A percentile compares a stretch with the other conserved stretches of the same genome.
These are phyloP conservation scores for Callyntrura sp. DNA, from an alignment of 2,888 invertebrate genomes.

Conservation along the genomic window DNA sequence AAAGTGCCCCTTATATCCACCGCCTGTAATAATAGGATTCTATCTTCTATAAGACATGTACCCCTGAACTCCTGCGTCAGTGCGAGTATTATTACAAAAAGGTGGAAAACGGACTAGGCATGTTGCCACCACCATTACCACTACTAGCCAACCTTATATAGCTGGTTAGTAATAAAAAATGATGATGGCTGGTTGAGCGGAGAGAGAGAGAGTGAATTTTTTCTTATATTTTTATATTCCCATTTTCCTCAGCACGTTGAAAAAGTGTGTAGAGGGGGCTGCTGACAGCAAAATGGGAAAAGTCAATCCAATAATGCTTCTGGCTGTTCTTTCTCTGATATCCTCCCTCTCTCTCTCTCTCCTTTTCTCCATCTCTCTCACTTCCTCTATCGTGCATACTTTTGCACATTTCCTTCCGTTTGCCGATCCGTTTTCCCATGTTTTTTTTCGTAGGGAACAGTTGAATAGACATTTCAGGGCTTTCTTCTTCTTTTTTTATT, in stretches of 20 bases:
- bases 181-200: slow-evolving; percentile 54
- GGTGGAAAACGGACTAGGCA: too few species aligned
- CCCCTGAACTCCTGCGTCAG: too few species aligned
- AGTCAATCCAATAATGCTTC: slow-evolving; percentile 77
- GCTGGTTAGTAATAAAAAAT: slow-evolving; percentile 30
- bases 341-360: slow-evolving; percentile 14
- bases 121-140: too few species aligned
- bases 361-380: too few species aligned
- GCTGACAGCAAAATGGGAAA: slow-evolving; percentile 73
- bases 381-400: too few species aligned
- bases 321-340: slow-evolving; percentile 43
- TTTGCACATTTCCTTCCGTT: slow-evolving; percentile 25
- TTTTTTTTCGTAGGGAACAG: slow-evolving; percentile 15
- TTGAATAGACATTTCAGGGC: slow-evolving; percentile 44
- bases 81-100: too few species aligned
- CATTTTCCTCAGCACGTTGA: slow-evolving; percentile 71
- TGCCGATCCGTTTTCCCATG: background rate
- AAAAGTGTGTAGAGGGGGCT: slow-evolving; percentile 36
- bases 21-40: too few species aligned
- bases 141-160: too few species aligned
- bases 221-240: slow-evolving; percentile 32
- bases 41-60: background rate
- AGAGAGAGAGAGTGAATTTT: slow-evolving; percentile 66
- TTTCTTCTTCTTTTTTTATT: slow-evolving; percentile 63
- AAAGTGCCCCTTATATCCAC: too few species aligned